Percentiles rank a stretch among this genome's conserved stretches.
Evolutionary conservation across 2,888 invertebrate genomes (phyloP).

Genomic region (Campoletis raptor): DNA sequence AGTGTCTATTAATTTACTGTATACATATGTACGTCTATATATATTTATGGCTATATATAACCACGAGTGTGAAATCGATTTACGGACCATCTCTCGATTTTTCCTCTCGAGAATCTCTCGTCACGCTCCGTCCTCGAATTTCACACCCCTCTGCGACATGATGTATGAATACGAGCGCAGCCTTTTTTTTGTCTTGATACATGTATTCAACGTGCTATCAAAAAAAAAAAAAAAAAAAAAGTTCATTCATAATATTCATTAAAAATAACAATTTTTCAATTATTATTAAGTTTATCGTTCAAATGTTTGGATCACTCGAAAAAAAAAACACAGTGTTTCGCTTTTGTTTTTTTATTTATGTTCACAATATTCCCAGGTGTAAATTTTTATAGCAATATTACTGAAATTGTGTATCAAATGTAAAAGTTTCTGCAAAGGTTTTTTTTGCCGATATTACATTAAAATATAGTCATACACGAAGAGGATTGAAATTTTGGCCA

Average conservation of each 20-base stretch:
- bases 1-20: slow-evolving; percentile 81
- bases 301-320: background rate
- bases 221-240: slow-evolving; percentile 3
- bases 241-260: background rate
- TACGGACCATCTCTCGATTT: slow-evolving; percentile 63
- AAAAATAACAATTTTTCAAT: background rate
- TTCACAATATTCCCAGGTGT: background rate
- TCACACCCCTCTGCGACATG: slow-evolving; percentile 55
- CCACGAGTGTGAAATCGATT: slow-evolving; percentile 80
- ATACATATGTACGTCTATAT: slow-evolving; percentile 55
- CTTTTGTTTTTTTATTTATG: too few relatives aligned
- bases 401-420: background rate
- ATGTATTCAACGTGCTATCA: background rate
- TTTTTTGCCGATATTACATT: background rate
- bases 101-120: slow-evolving; percentile 51
- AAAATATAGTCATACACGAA: background rate
- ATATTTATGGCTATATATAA: slow-evolving; percentile 49
- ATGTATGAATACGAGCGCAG: slow-evolving; percentile 14
- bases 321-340: background rate
- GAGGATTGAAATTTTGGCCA: too few relatives aligned
- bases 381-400: background rate
- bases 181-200: background rate
- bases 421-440: background rate
- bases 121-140: slow-evolving; percentile 53
- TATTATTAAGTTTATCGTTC: too few relatives aligned